phyloP scores from a whole-genome alignment of 2,113 vertebrate species.

The Cyanistes caeruleus region DNA sequence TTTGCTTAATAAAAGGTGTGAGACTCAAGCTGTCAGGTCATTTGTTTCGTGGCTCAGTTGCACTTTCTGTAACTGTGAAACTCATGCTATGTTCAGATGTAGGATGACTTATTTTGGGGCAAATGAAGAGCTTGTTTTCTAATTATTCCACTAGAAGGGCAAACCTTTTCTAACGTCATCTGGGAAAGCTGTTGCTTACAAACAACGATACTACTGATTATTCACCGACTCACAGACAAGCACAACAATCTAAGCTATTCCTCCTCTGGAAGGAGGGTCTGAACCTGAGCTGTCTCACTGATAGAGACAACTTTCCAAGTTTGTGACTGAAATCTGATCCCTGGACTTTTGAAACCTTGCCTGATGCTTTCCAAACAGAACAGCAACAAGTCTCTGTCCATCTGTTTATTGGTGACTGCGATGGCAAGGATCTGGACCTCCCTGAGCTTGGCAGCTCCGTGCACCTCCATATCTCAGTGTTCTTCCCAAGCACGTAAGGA shows the following conservation, averaged over 20 bases:
- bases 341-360: neutral
- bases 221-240: neutral
- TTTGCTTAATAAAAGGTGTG: neutral
- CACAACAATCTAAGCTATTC: neutral
- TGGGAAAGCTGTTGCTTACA: neutral
- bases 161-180: neutral
- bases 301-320: neutral
- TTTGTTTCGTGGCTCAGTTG: neutral
- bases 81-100: neutral
- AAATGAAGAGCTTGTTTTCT: neutral
- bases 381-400: neutral
- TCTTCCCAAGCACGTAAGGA: neutral
- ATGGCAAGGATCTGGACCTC: neutral
- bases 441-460: neutral
- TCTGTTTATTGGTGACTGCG: neutral
- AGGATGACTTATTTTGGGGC: neutral
- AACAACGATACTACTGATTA: rapidly evolving
- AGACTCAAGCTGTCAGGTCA: neutral
- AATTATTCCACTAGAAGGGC: neutral
- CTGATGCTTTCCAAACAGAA: neutral
- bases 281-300: neutral
- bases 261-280: neutral
- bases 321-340: neutral
- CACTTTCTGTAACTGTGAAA: neutral
- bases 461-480: neutral